Conservation (phyloP, 2,797 vertebrate species). For the Parauchenoglanis punctatus region DNA sequence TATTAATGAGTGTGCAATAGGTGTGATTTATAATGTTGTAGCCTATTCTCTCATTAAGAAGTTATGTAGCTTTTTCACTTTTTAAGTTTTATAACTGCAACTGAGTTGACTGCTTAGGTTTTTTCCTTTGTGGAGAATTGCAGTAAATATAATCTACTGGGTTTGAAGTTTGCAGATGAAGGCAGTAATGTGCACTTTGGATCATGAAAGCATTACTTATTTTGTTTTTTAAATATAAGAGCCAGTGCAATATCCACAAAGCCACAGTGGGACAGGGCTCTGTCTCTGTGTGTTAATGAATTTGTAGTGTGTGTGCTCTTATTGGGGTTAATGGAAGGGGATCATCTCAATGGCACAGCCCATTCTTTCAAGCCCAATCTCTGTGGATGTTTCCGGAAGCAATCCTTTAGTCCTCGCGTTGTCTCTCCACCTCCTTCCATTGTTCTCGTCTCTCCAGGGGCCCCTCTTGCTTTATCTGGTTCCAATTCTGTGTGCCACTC, state of each 20-base stretch:
- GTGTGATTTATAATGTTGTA: background rate
- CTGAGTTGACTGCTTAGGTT: background rate
- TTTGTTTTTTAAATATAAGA: background rate
- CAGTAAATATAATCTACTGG: background rate
- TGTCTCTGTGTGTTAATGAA: constrained; percentile 70
- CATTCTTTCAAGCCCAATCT: constrained; percentile 65
- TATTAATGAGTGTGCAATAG: background rate
- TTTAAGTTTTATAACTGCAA: background rate
- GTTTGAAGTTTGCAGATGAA: background rate
- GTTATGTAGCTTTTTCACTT: background rate
- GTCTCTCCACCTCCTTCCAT: constrained; percentile 59
- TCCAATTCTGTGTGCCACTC: constrained; percentile 55
- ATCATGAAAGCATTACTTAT: background rate
- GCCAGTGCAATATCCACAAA: constrained; percentile 17
- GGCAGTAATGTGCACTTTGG: background rate
- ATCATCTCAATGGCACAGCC: constrained; percentile 63
- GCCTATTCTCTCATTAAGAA: background rate
- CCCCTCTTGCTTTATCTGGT: constrained; percentile 60
- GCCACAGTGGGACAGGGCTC: constrained; percentile 4
- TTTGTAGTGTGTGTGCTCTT: constrained; percentile 62
- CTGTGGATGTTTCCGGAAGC: constrained; percentile 73
- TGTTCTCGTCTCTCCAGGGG: constrained; percentile 61
- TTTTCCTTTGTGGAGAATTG: background rate
- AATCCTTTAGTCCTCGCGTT: constrained; percentile 64
- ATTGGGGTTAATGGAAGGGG: constrained; percentile 72